Percentiles rank a stretch among this genome's conserved stretches.
phyloP scores from a whole-genome alignment of 2,797 vertebrate genomes.

The Mionectes olivaceus region DNA sequence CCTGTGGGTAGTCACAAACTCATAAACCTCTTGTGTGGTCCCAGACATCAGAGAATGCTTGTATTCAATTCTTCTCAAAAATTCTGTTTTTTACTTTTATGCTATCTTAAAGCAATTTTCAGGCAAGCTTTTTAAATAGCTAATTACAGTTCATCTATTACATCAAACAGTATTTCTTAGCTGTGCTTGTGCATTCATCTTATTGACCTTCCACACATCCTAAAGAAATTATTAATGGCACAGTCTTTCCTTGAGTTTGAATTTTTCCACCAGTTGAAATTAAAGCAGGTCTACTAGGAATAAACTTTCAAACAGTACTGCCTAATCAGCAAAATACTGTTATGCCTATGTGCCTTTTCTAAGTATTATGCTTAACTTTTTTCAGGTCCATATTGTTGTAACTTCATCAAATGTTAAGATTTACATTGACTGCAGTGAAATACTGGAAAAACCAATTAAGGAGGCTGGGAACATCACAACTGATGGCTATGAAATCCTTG shows the following conservation, averaged over 20 bases:
- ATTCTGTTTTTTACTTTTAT: not conserved
- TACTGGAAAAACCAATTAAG: slow-evolving; percentile 88
- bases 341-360: not conserved
- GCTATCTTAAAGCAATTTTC: not conserved
- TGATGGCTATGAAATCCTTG: slow-evolving; percentile 95
- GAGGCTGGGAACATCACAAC: slow-evolving; percentile 89
- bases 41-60: not conserved
- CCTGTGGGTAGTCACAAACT: not conserved
- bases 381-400: slow-evolving; percentile 92
- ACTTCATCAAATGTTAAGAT: slow-evolving; percentile 89
- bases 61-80: not conserved
- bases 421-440: slow-evolving; percentile 93
- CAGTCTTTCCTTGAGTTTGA: not conserved
- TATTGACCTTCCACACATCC: not conserved
- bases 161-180: not conserved
- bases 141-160: not conserved
- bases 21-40: slow-evolving; percentile 31
- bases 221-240: not conserved
- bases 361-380: not conserved
- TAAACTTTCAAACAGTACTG: not conserved
- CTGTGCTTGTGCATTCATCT: not conserved
- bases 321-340: not conserved
- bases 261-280: not conserved
- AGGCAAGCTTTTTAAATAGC: slow-evolving; percentile 5
- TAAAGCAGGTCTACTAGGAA: not conserved